A percentile compares a stretch with the other conserved stretches of the same genome.
Conservation (phyloP, 2,113 vertebrate species). For the Larimichthys polyactis region DNA sequence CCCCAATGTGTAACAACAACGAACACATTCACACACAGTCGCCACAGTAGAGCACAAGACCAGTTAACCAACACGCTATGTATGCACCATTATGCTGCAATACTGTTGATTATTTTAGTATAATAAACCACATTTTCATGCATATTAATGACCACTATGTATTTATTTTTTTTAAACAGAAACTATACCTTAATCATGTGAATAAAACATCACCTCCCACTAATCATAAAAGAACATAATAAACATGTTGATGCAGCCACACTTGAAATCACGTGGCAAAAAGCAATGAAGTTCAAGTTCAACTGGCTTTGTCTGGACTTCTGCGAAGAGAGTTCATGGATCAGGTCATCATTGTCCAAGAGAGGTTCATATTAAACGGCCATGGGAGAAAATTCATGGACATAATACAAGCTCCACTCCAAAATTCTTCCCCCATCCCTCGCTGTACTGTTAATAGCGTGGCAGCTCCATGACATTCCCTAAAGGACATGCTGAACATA, state of each 20-base stretch:
- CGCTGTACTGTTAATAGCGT: slow-evolving; percentile 45
- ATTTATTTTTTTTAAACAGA: not conserved
- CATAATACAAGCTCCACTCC: slow-evolving; percentile 22
- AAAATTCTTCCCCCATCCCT: slow-evolving; percentile 4
- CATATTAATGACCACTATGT: not conserved
- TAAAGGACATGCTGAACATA: slow-evolving; percentile 57
- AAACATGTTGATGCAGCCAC: not conserved
- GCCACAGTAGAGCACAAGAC: not conserved
- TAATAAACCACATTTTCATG: not conserved
- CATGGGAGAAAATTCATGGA: slow-evolving; percentile 1
- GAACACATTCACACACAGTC: too few relatives aligned
- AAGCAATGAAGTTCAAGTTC: not conserved
- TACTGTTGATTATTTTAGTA: not conserved
- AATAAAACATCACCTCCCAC: not conserved
- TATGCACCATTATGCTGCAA: not conserved
- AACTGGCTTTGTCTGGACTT: not conserved
- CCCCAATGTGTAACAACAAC: too few relatives aligned
- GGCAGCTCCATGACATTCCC: slow-evolving; percentile 58
- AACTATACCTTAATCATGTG: not conserved
- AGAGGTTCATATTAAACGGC: not conserved
- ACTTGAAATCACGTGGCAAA: not conserved
- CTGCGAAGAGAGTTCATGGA: not conserved
- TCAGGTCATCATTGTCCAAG: not conserved
- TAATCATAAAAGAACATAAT: not conserved
- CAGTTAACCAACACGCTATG: not conserved